These are phyloP conservation scores for Drosophila testacea DNA, from an alignment of 2,888 invertebrate genomes.

Conservation along the genomic window DNA sequence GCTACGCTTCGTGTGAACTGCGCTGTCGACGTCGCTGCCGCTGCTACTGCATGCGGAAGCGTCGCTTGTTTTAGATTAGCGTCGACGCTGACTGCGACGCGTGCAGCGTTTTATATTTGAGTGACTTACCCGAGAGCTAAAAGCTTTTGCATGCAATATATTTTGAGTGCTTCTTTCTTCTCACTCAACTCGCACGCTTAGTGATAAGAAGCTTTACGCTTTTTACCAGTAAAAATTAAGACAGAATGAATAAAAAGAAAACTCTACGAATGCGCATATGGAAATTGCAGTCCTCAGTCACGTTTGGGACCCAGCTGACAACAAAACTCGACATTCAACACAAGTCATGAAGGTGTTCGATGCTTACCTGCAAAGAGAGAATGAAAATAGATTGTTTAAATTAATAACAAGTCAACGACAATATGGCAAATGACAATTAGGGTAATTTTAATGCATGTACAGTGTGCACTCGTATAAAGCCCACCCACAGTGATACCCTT, in stretches of 20 bases:
- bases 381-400: constrained; percentile 22
- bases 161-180: constrained; percentile 29
- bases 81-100: constrained; percentile 11
- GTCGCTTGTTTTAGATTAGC: constrained; percentile 40
- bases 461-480: background rate
- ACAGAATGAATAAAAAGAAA: background rate
- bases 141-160: constrained; percentile 35
- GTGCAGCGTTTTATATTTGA: constrained; percentile 31
- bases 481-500: constrained; percentile 10
- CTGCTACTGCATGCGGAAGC: constrained; percentile 64
- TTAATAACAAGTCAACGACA: constrained; percentile 22
- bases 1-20: constrained; percentile 66
- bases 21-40: constrained; percentile 22
- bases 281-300: constrained; percentile 56
- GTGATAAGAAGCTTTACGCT: constrained; percentile 46
- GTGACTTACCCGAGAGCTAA: constrained; percentile 35
- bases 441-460: constrained; percentile 22
- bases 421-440: constrained; percentile 18
- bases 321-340: constrained; percentile 32
- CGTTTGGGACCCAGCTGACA: constrained; percentile 43
- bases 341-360: constrained; percentile 30
- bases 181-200: background rate
- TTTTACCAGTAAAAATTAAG: constrained; percentile 22
- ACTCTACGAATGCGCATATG: constrained; percentile 26
- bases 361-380: constrained; percentile 69